These are phyloP conservation scores for Acanthosepion esculentum DNA, from an alignment of 2,888 invertebrate genomes.

Conservation along the genomic window DNA sequence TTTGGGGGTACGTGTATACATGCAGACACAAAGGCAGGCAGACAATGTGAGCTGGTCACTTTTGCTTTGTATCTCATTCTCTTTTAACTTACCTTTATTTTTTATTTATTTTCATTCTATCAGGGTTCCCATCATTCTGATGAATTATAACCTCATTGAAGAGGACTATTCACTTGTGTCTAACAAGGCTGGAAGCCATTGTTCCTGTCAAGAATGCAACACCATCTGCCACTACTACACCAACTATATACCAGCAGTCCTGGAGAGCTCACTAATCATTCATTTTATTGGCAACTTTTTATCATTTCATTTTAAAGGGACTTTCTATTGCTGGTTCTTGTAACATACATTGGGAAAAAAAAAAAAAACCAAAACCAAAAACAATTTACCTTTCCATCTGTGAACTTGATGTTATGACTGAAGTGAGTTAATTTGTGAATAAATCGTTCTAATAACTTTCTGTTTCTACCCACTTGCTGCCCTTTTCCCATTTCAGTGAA, in stretches of 20 bases:
- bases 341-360: not conserved
- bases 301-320: constrained; percentile 46
- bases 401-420: constrained; percentile 45
- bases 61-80: not conserved
- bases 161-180: constrained; percentile 44
- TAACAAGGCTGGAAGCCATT: constrained; percentile 40
- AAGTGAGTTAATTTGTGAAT: constrained; percentile 46
- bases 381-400: constrained; percentile 8
- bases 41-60: constrained; percentile 6
- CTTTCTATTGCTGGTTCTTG: constrained; percentile 36
- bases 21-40: constrained; percentile 41
- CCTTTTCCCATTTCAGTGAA: not conserved
- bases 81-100: constrained; percentile 1
- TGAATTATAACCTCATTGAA: constrained; percentile 47
- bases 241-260: constrained; percentile 16
- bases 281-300: constrained; percentile 35
- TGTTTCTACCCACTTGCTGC: constrained; percentile 37
- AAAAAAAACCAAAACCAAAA: not conserved
- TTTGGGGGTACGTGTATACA: not conserved
- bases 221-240: not conserved
- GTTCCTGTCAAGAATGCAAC: constrained; percentile 37
- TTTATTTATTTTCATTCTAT: constrained; percentile 41
- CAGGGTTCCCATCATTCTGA: constrained; percentile 46
- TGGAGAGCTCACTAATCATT: constrained; percentile 44
- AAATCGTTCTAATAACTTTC: constrained; percentile 45